Evolutionary conservation across 2,797 vertebrate species (phyloP).

Genomic region (Sandelia bainsii): DNA sequence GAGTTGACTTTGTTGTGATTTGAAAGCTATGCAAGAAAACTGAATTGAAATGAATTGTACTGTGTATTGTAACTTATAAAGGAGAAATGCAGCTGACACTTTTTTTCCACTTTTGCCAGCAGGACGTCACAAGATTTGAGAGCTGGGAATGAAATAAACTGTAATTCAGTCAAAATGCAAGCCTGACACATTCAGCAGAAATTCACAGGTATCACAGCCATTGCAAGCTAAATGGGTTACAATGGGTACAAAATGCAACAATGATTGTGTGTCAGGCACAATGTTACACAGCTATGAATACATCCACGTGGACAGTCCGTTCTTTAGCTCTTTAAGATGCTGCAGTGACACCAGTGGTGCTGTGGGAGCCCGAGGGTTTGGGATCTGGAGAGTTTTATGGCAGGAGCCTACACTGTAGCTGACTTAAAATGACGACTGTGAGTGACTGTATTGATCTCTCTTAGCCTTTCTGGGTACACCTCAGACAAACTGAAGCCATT

Average conservation of each 20-base stretch:
- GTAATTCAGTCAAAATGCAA: conserved; percentile 23
- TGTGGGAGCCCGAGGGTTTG: conserved; percentile 35
- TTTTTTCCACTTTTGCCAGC: conserved; percentile 1
- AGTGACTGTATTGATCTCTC: conserved; percentile 73
- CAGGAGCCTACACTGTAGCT: conserved; percentile 38
- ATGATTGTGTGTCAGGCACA: conserved; percentile 21
- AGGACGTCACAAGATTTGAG: conserved; percentile 5
- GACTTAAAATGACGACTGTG: conserved; percentile 65
- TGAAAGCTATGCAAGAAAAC: too few relatives aligned
- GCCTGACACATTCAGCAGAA: conserved; percentile 15
- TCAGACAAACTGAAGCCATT: conserved; percentile 73
- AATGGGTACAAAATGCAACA: conserved; percentile 3
- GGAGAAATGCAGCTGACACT: conserved; percentile 21
- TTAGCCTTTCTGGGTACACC: conserved; percentile 64
- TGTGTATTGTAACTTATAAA: not conserved
- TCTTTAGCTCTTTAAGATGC: conserved; percentile 34
- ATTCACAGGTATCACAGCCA: conserved; percentile 10
- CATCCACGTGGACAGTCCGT: conserved; percentile 12
- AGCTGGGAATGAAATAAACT: conserved; percentile 38
- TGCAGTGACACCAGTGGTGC: conserved; percentile 38
- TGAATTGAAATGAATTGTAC: too few relatives aligned
- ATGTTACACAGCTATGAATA: conserved; percentile 6
- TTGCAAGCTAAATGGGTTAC: not conserved
- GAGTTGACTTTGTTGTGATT: too few relatives aligned
- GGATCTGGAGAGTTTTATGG: conserved; percentile 56